A percentile compares a stretch with the other conserved stretches of the same genome.
These are phyloP conservation scores for Ormyrus labotus DNA, from an alignment of 2,888 invertebrate genomes.

Conservation along the genomic window DNA sequence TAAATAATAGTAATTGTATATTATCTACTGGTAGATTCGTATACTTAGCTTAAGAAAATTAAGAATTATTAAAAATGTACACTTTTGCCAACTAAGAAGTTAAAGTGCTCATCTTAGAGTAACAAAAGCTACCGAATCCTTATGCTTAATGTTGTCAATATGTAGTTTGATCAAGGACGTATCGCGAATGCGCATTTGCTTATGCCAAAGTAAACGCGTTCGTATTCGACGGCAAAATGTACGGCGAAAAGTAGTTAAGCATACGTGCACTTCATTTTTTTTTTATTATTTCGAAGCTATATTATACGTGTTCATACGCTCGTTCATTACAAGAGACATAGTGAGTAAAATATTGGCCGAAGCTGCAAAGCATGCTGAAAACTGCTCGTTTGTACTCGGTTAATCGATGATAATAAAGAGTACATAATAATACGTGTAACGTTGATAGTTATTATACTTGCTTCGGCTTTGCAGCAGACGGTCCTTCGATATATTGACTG, in stretches of 20 bases:
- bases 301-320: background rate
- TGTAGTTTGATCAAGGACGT: background rate
- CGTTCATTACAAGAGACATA: background rate
- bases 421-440: background rate
- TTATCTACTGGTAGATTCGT: too few species aligned
- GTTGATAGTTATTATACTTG: background rate
- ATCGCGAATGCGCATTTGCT: too few species aligned
- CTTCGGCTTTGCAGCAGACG: slow-evolving; percentile 28
- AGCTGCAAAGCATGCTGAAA: slow-evolving; percentile 32
- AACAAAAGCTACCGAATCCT: slow-evolving; percentile 21
- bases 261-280: slow-evolving; percentile 16
- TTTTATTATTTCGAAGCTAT: slow-evolving; percentile 16
- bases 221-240: background rate
- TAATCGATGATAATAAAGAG: background rate
- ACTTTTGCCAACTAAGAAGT: too few species aligned
- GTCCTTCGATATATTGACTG: slow-evolving; percentile 40
- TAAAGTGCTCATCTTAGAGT: background rate
- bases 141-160: slow-evolving; percentile 10
- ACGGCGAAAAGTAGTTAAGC: slow-evolving; percentile 40
- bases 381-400: slow-evolving; percentile 34
- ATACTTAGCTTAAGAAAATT: too few species aligned
- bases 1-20: too few species aligned
- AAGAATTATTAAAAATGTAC: too few species aligned
- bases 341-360: background rate
- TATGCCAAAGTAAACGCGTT: slow-evolving; percentile 7